Evolutionary conservation across 2,113 vertebrate genomes (phyloP), one percentile per base, ranked within the genome.

Genomic region (Oriolus oriolus): DNA sequence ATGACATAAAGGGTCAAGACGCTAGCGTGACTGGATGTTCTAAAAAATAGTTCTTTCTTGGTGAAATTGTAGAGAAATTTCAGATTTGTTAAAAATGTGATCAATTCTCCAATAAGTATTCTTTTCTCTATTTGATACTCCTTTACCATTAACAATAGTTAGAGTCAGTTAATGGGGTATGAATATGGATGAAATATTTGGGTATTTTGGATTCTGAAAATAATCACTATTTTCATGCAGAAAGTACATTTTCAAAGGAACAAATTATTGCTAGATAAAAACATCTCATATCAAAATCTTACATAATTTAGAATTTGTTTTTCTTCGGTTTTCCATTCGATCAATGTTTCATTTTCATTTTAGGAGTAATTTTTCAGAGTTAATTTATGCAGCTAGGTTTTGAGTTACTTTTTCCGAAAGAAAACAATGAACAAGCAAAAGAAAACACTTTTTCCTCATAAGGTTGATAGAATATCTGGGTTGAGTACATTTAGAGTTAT

Each of bases 241-340:
- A 89, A 92, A 64, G 78, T 31, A 4, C 60, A 10, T 82, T 89
- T 84, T 85, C 33, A 30, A 49, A 68, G 11, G 5, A 73, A 41
- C 9, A 66, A 56, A 19, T 3, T 17, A 47, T 82, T 68, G 6
- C 24, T 75, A 37, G 9, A 64, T 37, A 41, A 1, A 56, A 78
- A 52, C 1, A 27, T 30, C 5, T 65, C 10, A 12, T 41, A 53
- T 52, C 0, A 90, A 80, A 89, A 56, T 37, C 14, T 60, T 68
- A 30, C 5, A 35, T 13, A 69, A 84, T 37, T 78, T 56, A 37
- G 35, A 28, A 33, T 49, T 82, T 60, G 2, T 8, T 82, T 53
- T 82, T 26, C 3, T 41, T 31, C 3, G 0, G 0, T 56, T 35
- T 73, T 28, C 10, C 0, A 1, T 69, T 78, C 5, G n/a, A 54